Evolutionary conservation across 2,797 vertebrate species (phyloP).

Genomic region (Numenius phaeopus): DNA sequence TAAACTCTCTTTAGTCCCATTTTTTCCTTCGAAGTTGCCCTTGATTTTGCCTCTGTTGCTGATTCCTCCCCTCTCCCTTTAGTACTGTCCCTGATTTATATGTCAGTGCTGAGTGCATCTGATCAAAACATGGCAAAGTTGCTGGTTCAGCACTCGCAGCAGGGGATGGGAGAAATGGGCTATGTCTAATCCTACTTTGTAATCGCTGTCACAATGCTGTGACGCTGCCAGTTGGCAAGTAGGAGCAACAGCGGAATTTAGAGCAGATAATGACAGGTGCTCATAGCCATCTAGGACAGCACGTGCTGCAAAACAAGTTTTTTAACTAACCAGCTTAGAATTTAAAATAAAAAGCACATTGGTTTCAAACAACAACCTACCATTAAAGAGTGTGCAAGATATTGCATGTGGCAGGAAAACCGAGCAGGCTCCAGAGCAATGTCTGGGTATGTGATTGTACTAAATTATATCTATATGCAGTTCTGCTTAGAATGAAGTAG

Average conservation of each 20-base stretch:
- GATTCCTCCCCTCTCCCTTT: conserved; percentile 35
- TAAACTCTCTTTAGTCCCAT: conserved; percentile 3
- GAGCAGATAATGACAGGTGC: not conserved
- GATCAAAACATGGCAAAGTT: conserved; percentile 52
- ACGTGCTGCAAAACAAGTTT: not conserved
- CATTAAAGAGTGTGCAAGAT: not conserved
- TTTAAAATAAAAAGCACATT: not conserved
- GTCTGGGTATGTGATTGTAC: not conserved
- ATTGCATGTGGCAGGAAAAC: not conserved
- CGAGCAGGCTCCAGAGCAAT: not conserved
- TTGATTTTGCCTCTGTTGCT: conserved; percentile 64
- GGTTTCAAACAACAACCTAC: not conserved
- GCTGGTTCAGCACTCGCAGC: conserved; percentile 69
- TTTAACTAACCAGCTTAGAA: not conserved
- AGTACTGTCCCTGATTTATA: conserved; percentile 44
- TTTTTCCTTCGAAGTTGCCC: conserved; percentile 4
- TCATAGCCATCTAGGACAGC: not conserved
- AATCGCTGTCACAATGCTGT: not conserved
- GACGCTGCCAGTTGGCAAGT: not conserved
- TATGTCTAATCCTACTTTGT: not conserved
- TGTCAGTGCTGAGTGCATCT: conserved; percentile 48
- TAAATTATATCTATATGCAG: conserved; percentile 4
- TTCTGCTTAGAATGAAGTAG: conserved; percentile 16
- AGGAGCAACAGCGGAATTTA: not conserved
- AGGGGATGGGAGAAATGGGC: conserved; percentile 39